These are phyloP conservation scores for Tenebrosternarchus preto DNA, from an alignment of 2,113 vertebrate genomes.

Conservation along the genomic window DNA sequence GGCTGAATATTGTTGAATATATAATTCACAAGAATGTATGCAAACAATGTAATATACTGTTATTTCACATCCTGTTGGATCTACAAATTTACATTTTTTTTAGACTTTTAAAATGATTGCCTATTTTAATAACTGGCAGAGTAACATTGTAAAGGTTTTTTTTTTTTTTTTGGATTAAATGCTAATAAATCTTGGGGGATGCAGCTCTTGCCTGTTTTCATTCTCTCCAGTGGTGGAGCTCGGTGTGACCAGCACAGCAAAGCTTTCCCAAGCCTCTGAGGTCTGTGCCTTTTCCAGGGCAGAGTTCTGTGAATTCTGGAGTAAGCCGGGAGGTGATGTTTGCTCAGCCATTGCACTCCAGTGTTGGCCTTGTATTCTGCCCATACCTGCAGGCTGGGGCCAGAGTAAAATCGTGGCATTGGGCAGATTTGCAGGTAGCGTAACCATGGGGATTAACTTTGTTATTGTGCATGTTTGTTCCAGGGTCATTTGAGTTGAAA, in stretches of 20 bases:
- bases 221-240: constrained; percentile 37
- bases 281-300: constrained; percentile 47
- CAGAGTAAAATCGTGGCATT: constrained; percentile 68
- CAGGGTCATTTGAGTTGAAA: constrained; percentile 59
- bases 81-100: constrained; percentile 30
- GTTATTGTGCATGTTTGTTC: constrained; percentile 36
- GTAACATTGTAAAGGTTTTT: constrained; percentile 32
- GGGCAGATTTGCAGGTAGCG: constrained; percentile 64
- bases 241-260: constrained; percentile 35
- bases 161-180: constrained; percentile 34
- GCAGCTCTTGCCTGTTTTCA: constrained; percentile 2
- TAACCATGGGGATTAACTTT: constrained; percentile 61
- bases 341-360: constrained; percentile 64
- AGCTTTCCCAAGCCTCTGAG: constrained; percentile 38
- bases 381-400: constrained; percentile 63
- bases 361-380: constrained; percentile 66
- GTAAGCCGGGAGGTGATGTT: constrained; percentile 38
- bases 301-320: constrained; percentile 61
- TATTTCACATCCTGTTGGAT: constrained; percentile 25
- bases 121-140: constrained; percentile 42
- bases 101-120: constrained; percentile 38
- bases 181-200: constrained; percentile 12
- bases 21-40: constrained; percentile 29
- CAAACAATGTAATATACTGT: constrained; percentile 30
- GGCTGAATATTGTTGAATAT: not conserved